Base-by-base conservation (phyloP, 2,113 vertebrate species). In the Leuciscus idus region DNA sequence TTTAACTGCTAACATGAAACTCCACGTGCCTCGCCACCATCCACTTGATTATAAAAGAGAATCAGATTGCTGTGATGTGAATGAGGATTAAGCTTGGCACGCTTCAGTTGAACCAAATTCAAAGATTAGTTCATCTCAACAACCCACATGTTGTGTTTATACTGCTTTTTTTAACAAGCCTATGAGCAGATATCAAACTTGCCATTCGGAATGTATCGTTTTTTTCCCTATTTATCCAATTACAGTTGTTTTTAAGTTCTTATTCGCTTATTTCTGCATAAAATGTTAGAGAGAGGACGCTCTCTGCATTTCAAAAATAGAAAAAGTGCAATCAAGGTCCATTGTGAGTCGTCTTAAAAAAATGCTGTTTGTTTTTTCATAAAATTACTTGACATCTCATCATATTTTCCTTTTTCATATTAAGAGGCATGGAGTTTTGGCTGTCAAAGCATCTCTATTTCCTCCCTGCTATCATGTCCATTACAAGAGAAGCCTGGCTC, bases 31-130 rank as follows among this genome's bases (percentile, higher is more conserved):
- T 93, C 90, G 91, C 92, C 74, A 48, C 66, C 87, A 86, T 84
- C 55, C 83, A 90, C 91, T 90, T 90, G 89, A 93, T 92, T 92
- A 91, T 93, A 92, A 92, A 92, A 92, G 91, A 90, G 88, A 89
- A 85, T 88, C 91, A 91, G 89, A 92, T 92, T 92, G 85, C 78
- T 87, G 90, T 89, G 92, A 89, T 91, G 86, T 91, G 93, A 92
- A 93, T 92, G 92, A 90, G 87, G 92, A 93, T 89, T 87, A 83
- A 48, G 83, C 6, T 74, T 88, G 87, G 73, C 83, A 81, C 85
- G 26, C 83, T 90, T 62, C 26, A 89, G 91, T 92, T 90, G 91
- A 91, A 92, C 89, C 89, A 86, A 89, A 83, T 87, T 89, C 84
- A 85, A 90, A 84, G 85, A 82, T 26, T 13, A 64, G 86, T 87